Percentiles rank a stretch among this genome's conserved stretches.
Conservation (phyloP, 2,113 vertebrate species). For the Dendrocopos noguchii region DNA sequence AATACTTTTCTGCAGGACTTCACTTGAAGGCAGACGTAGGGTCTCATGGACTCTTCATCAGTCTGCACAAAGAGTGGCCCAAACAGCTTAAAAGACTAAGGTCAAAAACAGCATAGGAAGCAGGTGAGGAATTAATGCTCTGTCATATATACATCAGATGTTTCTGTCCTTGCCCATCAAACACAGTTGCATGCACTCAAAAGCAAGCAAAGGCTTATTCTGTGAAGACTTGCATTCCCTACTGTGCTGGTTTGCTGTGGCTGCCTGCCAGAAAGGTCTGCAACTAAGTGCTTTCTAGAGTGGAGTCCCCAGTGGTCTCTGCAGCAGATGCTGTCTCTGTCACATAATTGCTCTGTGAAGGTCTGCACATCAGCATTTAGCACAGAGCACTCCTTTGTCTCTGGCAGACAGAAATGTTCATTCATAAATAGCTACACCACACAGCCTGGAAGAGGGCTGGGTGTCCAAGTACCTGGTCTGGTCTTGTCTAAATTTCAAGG, state of each 20-base stretch:
- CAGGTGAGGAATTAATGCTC: neutral
- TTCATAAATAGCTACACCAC: neutral
- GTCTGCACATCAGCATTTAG: neutral
- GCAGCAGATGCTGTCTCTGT: neutral
- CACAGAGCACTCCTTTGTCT: neutral
- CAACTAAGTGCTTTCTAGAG: neutral
- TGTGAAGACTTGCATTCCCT: neutral
- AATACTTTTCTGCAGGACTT: neutral
- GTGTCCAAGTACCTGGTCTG: neutral
- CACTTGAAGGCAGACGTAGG: neutral
- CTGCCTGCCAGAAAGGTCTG: neutral
- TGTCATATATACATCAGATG: neutral
- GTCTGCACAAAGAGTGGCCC: no score
- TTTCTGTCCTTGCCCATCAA: fast-evolving
- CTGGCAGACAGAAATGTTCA: neutral
- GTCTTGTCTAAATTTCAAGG: neutral
- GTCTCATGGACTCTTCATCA: neutral
- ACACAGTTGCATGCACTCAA: neutral
- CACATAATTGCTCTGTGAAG: fast-evolving
- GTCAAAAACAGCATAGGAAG: neutral
- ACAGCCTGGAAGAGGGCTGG: neutral
- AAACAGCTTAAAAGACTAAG: neutral
- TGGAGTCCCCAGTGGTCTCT: fast-evolving
- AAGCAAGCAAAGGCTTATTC: neutral
- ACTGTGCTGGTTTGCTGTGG: neutral